Evolutionary conservation across 2,113 vertebrate genomes (phyloP), one percentile per base, ranked within the genome.

Genomic region (Camelus dromedarius): DNA sequence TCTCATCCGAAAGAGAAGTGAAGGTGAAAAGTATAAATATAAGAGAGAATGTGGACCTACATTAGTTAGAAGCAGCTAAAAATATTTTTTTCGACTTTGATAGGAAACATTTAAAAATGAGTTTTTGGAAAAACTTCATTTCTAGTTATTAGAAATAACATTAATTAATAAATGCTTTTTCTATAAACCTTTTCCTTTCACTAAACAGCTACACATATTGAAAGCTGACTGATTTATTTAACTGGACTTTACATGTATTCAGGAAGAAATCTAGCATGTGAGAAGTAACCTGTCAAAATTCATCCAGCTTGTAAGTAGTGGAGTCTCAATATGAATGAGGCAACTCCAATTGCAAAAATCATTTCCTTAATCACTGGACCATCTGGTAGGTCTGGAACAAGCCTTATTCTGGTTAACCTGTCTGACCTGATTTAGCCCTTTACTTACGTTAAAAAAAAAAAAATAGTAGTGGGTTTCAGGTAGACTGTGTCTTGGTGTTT

Each of bases 71-170:
- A 70, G 13, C 3, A 54, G 10, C 62, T 85, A 64, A 86, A 64
- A 73, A 67, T 5, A 35, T 35, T 76, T 96, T 70, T 70, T 60
- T 22, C 38, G 75, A 66, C 56, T 95, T 69, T 30, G 19, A 70
- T 30, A 9, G 58, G 83, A 81, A 84, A 72, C 28, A 69, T 62
- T 82, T 84, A 30, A 60, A 88, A 91, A 69, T n/a, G 14, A 5
- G 8, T 62, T 87, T 83, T 91, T 79, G 42, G 48, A 16, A 62
- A 38, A 13, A 35, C 92, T 52, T 95, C 80, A 69, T 94, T 92
- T 69, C 50, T 80, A 70, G 26, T 70, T 42, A 42, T 42, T 42
- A 42, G 38, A 91, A 38, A 38, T 66, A 62, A 42, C 28, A 42
- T 81, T 75, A 60, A 85, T 42, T n/a, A 50, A 79, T 4, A 30